Percentiles rank a stretch among this genome's conserved stretches.
Evolutionary conservation across 2,888 invertebrate species (phyloP).

Genomic region (Yponomeuta sedellus): DNA sequence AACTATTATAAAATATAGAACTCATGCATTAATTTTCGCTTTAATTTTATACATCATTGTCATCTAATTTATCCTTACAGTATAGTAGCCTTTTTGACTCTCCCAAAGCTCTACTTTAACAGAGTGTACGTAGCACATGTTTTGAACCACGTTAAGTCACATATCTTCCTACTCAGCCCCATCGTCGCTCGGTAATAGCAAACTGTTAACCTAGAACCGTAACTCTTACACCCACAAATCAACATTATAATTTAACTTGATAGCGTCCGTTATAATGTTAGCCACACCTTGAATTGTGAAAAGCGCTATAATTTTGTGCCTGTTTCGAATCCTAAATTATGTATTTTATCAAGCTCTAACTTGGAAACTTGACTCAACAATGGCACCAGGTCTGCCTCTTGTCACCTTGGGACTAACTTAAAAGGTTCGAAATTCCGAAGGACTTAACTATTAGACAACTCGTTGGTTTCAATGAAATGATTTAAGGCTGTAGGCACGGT

Average conservation of each 20-base stretch:
- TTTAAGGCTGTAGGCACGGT: too few relatives aligned
- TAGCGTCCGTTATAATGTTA: neutral
- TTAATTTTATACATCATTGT: too few relatives aligned
- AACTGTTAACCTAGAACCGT: neutral
- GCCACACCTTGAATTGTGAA: neutral
- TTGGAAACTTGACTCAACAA: neutral
- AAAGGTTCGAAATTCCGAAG: too few relatives aligned
- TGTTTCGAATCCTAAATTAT: slow-evolving; percentile 1
- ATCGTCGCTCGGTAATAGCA: neutral
- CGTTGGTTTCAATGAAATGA: neutral
- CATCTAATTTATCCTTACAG: too few relatives aligned
- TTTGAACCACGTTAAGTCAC: too few relatives aligned
- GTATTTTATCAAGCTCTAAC: neutral
- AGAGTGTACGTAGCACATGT: too few relatives aligned
- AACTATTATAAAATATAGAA: too few relatives aligned
- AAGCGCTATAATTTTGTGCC: neutral
- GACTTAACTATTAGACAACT: neutral
- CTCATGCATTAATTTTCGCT: too few relatives aligned
- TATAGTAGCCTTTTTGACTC: too few relatives aligned
- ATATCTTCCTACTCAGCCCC: too few relatives aligned
- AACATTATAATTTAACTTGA: neutral
- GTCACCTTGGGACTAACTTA: too few relatives aligned
- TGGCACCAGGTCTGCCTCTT: neutral
- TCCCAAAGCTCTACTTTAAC: too few relatives aligned
- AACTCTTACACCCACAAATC: neutral